Base-by-base conservation (phyloP, 2,888 invertebrate species). In the Pachycephus smyrnensis region DNA sequence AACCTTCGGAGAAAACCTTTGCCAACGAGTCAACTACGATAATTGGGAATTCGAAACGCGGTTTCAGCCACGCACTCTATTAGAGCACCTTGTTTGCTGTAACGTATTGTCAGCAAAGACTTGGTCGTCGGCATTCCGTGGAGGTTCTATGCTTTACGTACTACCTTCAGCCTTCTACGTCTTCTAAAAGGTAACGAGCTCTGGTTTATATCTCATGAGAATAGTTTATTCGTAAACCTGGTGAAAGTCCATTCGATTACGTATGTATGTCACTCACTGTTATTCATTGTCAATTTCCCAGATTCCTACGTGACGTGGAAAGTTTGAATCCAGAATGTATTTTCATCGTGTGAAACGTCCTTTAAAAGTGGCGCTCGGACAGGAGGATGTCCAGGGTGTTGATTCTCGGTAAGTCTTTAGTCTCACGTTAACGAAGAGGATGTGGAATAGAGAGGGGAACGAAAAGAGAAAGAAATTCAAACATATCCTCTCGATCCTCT, bases 341-440 rank as follows among this genome's bases (percentile, higher is more conserved):
- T 9, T 23, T 2, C 23, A 55, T 55, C 55, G 55, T 55, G 55
- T 23, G 23, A 55, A 55, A 23, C 55, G 55, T 55, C 55, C 55
- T 55, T 55, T n/a, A n/a, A 55, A 55, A 55, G 23, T 9, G 55
- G 23, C 23, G 55, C 23, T 55, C 55, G 55, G 55, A 55, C 55
- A 55, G 1, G 55, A 23, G 23, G 9, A 23, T 9, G 9, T 9
- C 55, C 55, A 55, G 23, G 55, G 23, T 23, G 55, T 23, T 23
- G 9, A 55, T 55, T 55, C 55, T 55, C 55, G 9, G 55, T 55
- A 55, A 23, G 55, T 55, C 23, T 55, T 55, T 23, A 23, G 55
- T 55, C 55, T 55, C 55, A 9, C 55, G 55, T 55, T 55, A 81
- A 80, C 79, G 68, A 69, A 73, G 73, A n/a, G n/a, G 35, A 73